Conservation (phyloP, 2,888 invertebrate genomes). For the Drosophila lutescens region DNA sequence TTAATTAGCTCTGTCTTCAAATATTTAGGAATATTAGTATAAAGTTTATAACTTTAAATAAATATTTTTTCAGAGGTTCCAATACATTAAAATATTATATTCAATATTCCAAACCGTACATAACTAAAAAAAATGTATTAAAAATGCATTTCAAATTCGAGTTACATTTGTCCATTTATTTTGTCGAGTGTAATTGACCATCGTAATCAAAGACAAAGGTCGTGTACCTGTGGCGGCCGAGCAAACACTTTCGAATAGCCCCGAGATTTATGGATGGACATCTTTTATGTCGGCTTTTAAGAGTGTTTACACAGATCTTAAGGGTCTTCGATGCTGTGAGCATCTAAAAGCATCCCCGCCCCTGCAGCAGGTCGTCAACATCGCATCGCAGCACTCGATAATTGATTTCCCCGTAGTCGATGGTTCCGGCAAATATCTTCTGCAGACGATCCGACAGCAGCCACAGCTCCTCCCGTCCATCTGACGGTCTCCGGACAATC, state of each 20-base stretch:
- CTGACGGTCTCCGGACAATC: slow-evolving; percentile 85
- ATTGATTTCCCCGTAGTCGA: slow-evolving; percentile 83
- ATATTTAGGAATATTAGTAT: no score
- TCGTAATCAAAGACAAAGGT: slow-evolving; percentile 55
- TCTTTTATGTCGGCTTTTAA: slow-evolving; percentile 51
- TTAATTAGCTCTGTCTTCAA: no score
- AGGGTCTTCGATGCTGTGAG: slow-evolving; percentile 3
- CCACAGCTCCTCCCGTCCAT: slow-evolving; percentile 88
- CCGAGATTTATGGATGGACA: slow-evolving; percentile 67
- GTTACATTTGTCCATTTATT: neutral
- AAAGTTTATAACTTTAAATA: no score
- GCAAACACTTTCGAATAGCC: slow-evolving; percentile 44
- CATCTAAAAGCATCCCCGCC: slow-evolving; percentile 51
- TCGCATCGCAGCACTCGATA: slow-evolving; percentile 76
- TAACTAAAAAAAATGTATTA: neutral
- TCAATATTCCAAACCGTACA: no score
- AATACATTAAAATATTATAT: no score
- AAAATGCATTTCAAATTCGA: neutral
- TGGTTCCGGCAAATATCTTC: slow-evolving; percentile 87
- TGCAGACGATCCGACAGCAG: slow-evolving; percentile 85
- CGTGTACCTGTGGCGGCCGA: slow-evolving; percentile 34
- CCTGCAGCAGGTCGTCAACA: slow-evolving; percentile 69
- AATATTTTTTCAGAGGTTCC: no score
- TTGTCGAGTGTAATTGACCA: slow-evolving; percentile 66
- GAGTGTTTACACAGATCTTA: slow-evolving; percentile 61